Evolutionary conservation across 1,140 invertebrate species (phyloP), one percentile per base, ranked within the genome.

Genomic region (Zaprionus tsacasi): DNA sequence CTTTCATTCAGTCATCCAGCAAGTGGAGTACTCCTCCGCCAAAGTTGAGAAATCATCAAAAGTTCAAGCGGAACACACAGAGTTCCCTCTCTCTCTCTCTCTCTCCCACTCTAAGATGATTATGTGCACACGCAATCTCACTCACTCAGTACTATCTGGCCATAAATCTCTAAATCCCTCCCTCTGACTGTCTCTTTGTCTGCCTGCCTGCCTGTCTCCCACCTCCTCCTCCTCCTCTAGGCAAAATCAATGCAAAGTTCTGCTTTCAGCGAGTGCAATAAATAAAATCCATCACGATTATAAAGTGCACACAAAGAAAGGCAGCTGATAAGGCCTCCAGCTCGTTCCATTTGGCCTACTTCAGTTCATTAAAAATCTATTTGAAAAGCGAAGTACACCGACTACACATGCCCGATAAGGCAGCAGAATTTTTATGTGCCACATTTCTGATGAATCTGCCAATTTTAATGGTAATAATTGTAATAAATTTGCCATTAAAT

Each of bases 341-440:
- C 66, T 85, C 75, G 77, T 83, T 75, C 77, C 33, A 89, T 81
- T 88, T 89, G 85, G 75, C 86, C 86, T 90, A 90, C 86, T 90
- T 86, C 60, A 76, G 59, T 89, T 89, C 85, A 89, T 89, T 89
- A 89, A 89, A 90, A 89, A 89, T 83, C 86, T 89, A 89, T 89
- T 90, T 81, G 81, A 90, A 78, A 74, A 69, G 67, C 27, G 27
- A 6, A 64, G 57, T 59, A 77, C 72, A 33, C 12, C 17, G 6
- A 10, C n/a, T 11, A 54, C 8, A 11, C 15, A 57, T 38, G 12
- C 50, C 21, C 36, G 76, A 76, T 79, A 71, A 35, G 33, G 7
- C 33, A 35, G 33, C 11, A 40, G 13, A n/a, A 61, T 57, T 86
- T 79, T 78, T 21, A 78, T 86, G 79, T 82, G 76, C 66, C 65